Percentiles rank a stretch among this genome's conserved stretches.
These are phyloP conservation scores for Operophtera brumata DNA, from an alignment of 2,888 invertebrate genomes.

Conservation along the genomic window DNA sequence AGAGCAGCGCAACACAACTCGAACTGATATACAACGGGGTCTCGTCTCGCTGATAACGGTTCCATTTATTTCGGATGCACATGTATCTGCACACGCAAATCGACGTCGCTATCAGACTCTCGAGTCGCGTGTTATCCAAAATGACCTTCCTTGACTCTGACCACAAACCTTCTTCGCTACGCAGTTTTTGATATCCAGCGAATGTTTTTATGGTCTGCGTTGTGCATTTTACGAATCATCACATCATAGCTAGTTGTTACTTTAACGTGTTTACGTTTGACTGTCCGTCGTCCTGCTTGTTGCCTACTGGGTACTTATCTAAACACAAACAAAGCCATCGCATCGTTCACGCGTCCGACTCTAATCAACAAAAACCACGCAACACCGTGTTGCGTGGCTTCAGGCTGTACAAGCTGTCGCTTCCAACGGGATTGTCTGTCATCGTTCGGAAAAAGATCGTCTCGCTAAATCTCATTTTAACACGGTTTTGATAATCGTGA, in stretches of 20 bases:
- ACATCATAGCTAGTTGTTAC: background rate
- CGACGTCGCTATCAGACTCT: background rate
- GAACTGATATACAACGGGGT: background rate
- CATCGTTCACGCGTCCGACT: background rate
- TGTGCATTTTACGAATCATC: background rate
- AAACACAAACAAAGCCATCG: background rate
- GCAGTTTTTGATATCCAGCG: background rate
- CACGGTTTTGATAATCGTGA: slow-evolving; percentile 33
- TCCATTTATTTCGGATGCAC: background rate
- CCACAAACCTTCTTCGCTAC: background rate
- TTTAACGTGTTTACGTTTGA: background rate
- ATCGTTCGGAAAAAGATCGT: slow-evolving; percentile 34
- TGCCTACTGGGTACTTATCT: background rate
- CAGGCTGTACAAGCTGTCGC: too few relatives aligned
- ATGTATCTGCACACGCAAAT: background rate
- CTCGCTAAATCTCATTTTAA: slow-evolving; percentile 37
- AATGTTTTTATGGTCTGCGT: background rate
- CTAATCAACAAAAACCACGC: background rate
- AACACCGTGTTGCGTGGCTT: background rate
- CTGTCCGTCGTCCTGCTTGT: background rate
- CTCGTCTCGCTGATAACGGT: too few relatives aligned
- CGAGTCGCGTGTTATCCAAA: background rate
- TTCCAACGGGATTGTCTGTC: slow-evolving; percentile 19
- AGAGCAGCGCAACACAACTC: background rate
- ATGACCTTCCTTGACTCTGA: background rate